phyloP scores from a whole-genome alignment of 2,113 vertebrate genomes.

The Carettochelys insculpta region DNA sequence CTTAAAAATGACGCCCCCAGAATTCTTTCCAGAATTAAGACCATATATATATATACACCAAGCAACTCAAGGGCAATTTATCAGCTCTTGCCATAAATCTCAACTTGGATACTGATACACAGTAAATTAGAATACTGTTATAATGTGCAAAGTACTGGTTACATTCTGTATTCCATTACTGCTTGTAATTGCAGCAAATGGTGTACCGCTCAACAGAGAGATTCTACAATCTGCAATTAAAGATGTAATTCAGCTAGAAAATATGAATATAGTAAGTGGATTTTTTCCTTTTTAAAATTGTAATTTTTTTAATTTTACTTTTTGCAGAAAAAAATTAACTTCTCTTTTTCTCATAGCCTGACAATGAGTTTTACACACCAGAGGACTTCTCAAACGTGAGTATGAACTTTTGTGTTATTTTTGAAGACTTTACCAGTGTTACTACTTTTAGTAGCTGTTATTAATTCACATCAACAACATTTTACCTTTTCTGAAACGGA shows the following conservation, averaged over 20 bases:
- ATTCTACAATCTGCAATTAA: fast-evolving
- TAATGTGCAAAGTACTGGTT: constrained; percentile 68
- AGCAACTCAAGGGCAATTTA: constrained; percentile 59
- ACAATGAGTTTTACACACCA: constrained; percentile 45
- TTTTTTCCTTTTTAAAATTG: neutral
- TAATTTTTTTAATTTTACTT: neutral
- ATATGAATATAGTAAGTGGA: constrained; percentile 61
- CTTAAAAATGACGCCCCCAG: constrained; percentile 77
- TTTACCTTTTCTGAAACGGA: neutral
- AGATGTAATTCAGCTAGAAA: constrained; percentile 23
- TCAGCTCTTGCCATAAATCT: constrained; percentile 23
- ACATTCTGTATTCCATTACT: constrained; percentile 59
- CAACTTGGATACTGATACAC: constrained; percentile 23
- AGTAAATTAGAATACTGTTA: constrained; percentile 55
- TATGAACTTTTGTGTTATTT: neutral
- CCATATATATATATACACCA: constrained; percentile 84
- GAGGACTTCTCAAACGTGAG: constrained; percentile 38
- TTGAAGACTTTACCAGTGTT: neutral
- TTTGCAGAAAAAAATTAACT: constrained; percentile 34
- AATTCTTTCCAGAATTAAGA: constrained; percentile 76
- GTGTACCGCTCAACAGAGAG: neutral
- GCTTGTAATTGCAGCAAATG: constrained; percentile 48
- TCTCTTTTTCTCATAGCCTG: constrained; percentile 34
- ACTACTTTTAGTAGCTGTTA: neutral
- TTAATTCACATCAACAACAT: neutral